Base-by-base conservation (phyloP, 2,888 invertebrate genomes). In the Phymatocera aterrima region DNA sequence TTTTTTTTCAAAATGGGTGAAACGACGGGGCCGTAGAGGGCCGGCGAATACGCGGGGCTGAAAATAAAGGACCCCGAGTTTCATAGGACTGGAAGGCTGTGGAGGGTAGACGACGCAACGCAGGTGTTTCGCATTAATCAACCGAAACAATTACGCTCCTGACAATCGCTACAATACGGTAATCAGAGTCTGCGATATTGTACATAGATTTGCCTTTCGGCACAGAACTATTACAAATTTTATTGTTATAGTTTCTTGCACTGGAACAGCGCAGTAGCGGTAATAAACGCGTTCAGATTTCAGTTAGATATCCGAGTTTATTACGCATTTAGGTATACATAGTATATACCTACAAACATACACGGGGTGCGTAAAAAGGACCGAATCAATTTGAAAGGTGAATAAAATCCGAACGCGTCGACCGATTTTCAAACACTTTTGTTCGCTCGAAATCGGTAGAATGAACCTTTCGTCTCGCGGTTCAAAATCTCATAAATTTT, bases 121-220 rank as follows among this genome's bases (percentile, higher is more conserved):
- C 68, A 68, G 68, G 68, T 68, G 68, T 28, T 46, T 43, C 43
- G 28, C 43, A 68, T 68, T 68, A 68, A 68, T 68, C 68, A 68
- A 68, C 43, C 24, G 68, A 68, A 68, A 68, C 34, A 46, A 68
- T 68, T 68, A 68, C 46, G 46, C 46, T 46, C 24, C 68, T n/a
- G 68, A 68, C 68, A 68, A 68, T 68, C 28, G 43, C 28, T 68
- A 46, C 68, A 68, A 68, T 68, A 40, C 68, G 43, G 68, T 43
- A 68, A 68, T 43, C 68, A 28, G 24, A 8, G 18, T 43, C 15
- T 24, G 43, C 43, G 40, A 43, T 68, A 21, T 40, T 51, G 8
- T 18, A 8, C 31, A 28, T 51, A 54, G 24, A 54, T 54, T 54
- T 54, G 24, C 24, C 24, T 24, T 28, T n/a, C n/a, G n/a, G n/a